These are phyloP conservation scores for Yasuhikotakia modesta DNA, from an alignment of 2,797 vertebrate genomes.

Conservation along the genomic window DNA sequence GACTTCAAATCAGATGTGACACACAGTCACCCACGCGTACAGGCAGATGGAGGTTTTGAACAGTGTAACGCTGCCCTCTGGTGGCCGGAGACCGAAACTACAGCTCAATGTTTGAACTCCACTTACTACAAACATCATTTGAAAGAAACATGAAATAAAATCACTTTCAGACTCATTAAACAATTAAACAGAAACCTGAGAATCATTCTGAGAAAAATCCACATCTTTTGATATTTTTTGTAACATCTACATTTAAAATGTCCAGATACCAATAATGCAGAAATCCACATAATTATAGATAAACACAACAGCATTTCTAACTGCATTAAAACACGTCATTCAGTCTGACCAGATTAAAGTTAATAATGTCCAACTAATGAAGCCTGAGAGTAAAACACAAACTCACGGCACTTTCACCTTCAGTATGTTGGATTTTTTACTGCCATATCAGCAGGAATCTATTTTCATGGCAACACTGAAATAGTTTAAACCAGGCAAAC, in stretches of 20 bases:
- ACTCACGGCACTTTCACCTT: neutral
- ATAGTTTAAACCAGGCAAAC: neutral
- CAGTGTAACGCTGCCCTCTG: conserved; percentile 72
- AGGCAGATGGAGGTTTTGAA: conserved; percentile 36
- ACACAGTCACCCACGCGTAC: conserved; percentile 61
- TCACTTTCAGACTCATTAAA: no score
- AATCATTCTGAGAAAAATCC: neutral
- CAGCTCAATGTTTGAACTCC: conserved; percentile 14
- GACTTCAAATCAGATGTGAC: conserved; percentile 63
- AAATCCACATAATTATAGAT: neutral
- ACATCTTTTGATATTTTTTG: neutral
- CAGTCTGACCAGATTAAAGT: conserved; percentile 4
- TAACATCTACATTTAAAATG: no score
- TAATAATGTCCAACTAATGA: conserved; percentile 10
- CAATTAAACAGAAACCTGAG: no score
- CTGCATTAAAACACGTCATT: neutral
- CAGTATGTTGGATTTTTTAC: neutral
- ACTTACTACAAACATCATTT: conserved; percentile 24
- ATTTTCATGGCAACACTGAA: neutral
- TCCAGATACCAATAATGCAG: neutral
- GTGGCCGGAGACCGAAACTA: conserved; percentile 40
- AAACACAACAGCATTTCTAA: no score
- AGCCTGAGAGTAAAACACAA: neutral
- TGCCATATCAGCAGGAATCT: neutral
- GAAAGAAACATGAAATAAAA: neutral